Conservation (phyloP, 2,113 vertebrate species). For the Bubo blakistoni region DNA sequence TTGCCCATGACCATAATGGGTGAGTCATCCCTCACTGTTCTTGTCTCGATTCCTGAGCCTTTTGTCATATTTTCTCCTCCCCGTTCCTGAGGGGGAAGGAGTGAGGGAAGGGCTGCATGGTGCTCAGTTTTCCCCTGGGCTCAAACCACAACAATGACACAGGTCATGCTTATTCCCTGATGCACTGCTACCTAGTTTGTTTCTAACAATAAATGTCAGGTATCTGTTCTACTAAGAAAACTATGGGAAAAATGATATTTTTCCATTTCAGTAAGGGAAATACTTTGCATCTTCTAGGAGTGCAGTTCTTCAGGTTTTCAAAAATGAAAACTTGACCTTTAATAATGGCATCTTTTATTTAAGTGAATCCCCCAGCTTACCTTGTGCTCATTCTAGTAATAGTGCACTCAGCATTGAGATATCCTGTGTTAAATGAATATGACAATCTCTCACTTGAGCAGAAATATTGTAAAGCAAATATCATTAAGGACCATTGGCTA, state of each 20-base stretch:
- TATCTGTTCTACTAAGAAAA: not conserved
- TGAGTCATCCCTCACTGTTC: too few relatives aligned
- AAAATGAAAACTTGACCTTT: conserved; percentile 21
- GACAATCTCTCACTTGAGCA: conserved; percentile 18
- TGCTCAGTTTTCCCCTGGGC: too few relatives aligned
- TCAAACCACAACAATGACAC: not conserved
- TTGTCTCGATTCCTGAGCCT: too few relatives aligned
- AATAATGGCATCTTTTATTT: not conserved
- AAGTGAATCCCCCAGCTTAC: not conserved
- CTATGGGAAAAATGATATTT: not conserved
- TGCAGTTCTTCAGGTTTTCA: not conserved
- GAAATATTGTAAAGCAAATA: conserved; percentile 45
- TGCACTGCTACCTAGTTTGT: not conserved
- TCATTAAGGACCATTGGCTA: not conserved
- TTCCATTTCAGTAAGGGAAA: not conserved
- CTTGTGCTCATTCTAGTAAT: not conserved
- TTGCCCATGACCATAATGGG: too few relatives aligned
- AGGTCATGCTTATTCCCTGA: not conserved
- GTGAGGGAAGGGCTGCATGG: too few relatives aligned
- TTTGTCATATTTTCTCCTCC: too few relatives aligned
- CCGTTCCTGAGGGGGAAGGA: too few relatives aligned
- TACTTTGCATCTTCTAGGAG: not conserved
- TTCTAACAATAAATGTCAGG: not conserved
- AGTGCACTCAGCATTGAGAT: conserved; percentile 13
- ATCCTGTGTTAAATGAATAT: conserved; percentile 28